These are phyloP conservation scores for Sapajus apella DNA, from an alignment of 2,113 vertebrate genomes.

Conservation along the genomic window DNA sequence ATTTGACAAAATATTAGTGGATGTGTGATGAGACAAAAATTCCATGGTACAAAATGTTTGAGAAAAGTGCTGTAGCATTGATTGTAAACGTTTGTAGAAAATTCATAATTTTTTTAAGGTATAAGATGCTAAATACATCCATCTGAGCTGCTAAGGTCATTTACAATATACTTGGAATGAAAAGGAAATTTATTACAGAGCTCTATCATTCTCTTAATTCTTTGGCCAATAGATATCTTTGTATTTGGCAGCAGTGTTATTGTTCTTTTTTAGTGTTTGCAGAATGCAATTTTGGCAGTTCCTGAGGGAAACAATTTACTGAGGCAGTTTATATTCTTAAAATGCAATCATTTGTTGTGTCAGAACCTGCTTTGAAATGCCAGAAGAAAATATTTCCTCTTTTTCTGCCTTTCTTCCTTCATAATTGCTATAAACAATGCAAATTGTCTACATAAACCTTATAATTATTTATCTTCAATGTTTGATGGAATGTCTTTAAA, in stretches of 20 bases:
- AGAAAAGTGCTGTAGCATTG: background rate
- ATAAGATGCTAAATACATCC: background rate
- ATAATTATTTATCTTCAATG: conserved; percentile 52
- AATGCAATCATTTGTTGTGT: conserved; percentile 56
- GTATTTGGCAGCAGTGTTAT: conserved; percentile 37
- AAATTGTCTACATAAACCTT: conserved; percentile 15
- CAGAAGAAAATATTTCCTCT: conserved; percentile 50
- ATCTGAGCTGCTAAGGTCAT: conserved; percentile 14
- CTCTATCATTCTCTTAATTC: background rate
- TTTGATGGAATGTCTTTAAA: conserved; percentile 55
- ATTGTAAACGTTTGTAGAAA: conserved; percentile 14
- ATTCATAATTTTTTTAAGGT: conserved; percentile 24
- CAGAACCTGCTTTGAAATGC: conserved; percentile 61
- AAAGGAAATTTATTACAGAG: background rate
- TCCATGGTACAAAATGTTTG: background rate
- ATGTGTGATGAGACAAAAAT: background rate
- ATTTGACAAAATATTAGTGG: background rate
- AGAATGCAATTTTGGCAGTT: conserved; percentile 50
- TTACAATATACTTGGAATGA: conserved; percentile 17
- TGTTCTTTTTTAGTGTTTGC: conserved; percentile 34
- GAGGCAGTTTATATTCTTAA: conserved; percentile 44
- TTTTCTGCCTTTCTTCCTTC: conserved; percentile 38
- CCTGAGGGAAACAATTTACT: conserved; percentile 31
- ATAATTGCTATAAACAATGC: conserved; percentile 56
- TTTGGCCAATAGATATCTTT: conserved; percentile 1